Percentiles rank a stretch among this genome's conserved stretches.
Conservation (phyloP, 2,888 invertebrate genomes). For the Drosophila borealis region DNA sequence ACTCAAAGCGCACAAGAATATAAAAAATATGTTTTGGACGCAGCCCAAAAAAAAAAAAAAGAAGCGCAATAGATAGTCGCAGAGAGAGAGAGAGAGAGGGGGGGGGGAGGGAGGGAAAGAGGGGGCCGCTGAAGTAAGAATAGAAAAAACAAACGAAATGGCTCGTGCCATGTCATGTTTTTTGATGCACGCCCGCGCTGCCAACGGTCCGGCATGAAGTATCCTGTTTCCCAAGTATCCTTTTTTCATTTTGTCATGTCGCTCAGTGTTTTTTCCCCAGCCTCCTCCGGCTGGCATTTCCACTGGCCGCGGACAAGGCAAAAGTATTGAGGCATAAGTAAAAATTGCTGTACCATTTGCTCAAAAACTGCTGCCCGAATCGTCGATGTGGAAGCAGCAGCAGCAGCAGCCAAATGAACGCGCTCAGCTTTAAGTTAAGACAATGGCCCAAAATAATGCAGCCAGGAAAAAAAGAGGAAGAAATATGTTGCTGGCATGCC, state of each 20-base stretch:
- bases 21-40: constrained; percentile 67
- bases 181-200: constrained; percentile 65
- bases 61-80: background rate
- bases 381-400: constrained; percentile 51
- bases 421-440: constrained; percentile 56
- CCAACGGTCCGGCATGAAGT: constrained; percentile 33
- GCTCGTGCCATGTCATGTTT: constrained; percentile 78
- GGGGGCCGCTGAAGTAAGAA: constrained; percentile 53
- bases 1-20: constrained; percentile 67
- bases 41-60: constrained; percentile 24
- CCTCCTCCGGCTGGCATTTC: constrained; percentile 3
- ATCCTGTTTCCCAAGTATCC: constrained; percentile 50
- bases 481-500: background rate
- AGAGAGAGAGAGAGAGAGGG: background rate
- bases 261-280: constrained; percentile 8
- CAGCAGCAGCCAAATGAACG: constrained; percentile 33
- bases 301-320: constrained; percentile 58
- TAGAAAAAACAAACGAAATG: constrained; percentile 73
- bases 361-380: constrained; percentile 55
- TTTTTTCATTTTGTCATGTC: constrained; percentile 71
- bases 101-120: constrained; percentile 5
- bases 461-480: constrained; percentile 10
- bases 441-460: constrained; percentile 48
- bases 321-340: constrained; percentile 77
- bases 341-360: constrained; percentile 74